phyloP scores from a whole-genome alignment of 2,888 invertebrate species.

The Hoplodrina ambigua region DNA sequence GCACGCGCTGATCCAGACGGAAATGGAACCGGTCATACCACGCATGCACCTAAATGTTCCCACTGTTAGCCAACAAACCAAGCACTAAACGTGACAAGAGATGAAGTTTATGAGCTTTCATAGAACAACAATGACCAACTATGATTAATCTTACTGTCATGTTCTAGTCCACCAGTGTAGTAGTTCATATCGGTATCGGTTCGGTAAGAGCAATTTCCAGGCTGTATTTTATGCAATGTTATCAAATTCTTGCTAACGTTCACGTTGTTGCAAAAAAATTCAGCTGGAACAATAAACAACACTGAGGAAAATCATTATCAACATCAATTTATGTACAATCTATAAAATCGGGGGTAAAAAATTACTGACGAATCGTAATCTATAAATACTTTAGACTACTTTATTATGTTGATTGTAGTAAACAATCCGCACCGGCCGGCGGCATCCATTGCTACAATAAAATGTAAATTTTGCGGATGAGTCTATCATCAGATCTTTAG shows the following conservation, averaged over 20 bases:
- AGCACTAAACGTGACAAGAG: slow-evolving; percentile 17
- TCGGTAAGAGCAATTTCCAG: neutral
- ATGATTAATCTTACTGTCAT: slow-evolving; percentile 21
- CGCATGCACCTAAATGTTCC: slow-evolving; percentile 30
- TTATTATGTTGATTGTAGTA: slow-evolving; percentile 50
- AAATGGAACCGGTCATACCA: slow-evolving; percentile 63
- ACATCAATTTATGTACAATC: slow-evolving; percentile 23
- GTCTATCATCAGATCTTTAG: slow-evolving; percentile 43
- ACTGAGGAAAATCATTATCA: slow-evolving; percentile 25
- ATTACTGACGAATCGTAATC: slow-evolving; percentile 36
- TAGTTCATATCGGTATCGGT: neutral
- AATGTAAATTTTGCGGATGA: slow-evolving; percentile 42
- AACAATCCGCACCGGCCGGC: slow-evolving; percentile 32
- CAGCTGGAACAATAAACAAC: slow-evolving; percentile 15
- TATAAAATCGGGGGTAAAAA: slow-evolving; percentile 23
- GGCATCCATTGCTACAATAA: slow-evolving; percentile 39
- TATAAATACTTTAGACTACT: slow-evolving; percentile 39
- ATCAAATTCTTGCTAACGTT: neutral
- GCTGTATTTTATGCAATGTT: slow-evolving; percentile 5
- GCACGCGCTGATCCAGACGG: slow-evolving; percentile 55
- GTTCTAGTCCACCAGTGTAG: slow-evolving; percentile 5
- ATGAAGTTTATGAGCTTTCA: slow-evolving; percentile 34
- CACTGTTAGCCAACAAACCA: slow-evolving; percentile 26
- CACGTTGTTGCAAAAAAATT: neutral
- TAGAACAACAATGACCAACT: slow-evolving; percentile 12